Evolutionary conservation across 2,888 invertebrate genomes (phyloP).

Genomic region (Catocala fraxini): DNA sequence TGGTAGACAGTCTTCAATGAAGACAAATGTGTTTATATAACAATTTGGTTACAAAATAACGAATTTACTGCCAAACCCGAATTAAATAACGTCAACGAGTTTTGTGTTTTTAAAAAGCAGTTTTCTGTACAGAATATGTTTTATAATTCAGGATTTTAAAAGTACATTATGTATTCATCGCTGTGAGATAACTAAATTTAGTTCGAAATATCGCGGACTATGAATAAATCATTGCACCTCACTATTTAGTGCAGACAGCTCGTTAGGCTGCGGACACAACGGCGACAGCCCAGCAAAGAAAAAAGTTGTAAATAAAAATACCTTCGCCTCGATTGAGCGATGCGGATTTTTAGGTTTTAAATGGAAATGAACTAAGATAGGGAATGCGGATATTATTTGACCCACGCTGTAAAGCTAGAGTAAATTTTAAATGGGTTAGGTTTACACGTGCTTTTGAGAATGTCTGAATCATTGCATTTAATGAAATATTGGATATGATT

Average conservation of each 20-base stretch:
- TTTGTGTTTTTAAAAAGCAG: too few species aligned
- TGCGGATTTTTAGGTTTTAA: too few species aligned
- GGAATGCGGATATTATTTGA: too few species aligned
- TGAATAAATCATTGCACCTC: slow-evolving; percentile 56
- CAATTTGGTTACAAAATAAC: not conserved
- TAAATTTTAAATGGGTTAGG: too few species aligned
- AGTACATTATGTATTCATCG: slow-evolving; percentile 44
- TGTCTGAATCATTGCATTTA: too few species aligned
- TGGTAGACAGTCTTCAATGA: slow-evolving; percentile 19
- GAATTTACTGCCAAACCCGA: not conserved
- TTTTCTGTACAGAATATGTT: not conserved
- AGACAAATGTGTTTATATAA: slow-evolving; percentile 17
- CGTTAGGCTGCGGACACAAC: slow-evolving; percentile 31
- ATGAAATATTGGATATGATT: too few species aligned
- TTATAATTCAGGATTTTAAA: slow-evolving; percentile 33
- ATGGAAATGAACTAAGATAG: too few species aligned
- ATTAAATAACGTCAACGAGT: not conserved
- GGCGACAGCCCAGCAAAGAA: not conserved
- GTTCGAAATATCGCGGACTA: slow-evolving; percentile 37
- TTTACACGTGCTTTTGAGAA: too few species aligned
- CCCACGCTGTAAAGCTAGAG: too few species aligned
- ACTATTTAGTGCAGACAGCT: slow-evolving; percentile 51
- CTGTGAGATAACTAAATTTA: slow-evolving; percentile 41
- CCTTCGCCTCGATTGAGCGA: too few species aligned
- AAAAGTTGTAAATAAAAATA: slow-evolving; percentile 4